These are phyloP conservation scores for Zoroaster sp. DNA, from an alignment of 53 echinoderm and acorn worm genomes.

Conservation along the genomic window DNA sequence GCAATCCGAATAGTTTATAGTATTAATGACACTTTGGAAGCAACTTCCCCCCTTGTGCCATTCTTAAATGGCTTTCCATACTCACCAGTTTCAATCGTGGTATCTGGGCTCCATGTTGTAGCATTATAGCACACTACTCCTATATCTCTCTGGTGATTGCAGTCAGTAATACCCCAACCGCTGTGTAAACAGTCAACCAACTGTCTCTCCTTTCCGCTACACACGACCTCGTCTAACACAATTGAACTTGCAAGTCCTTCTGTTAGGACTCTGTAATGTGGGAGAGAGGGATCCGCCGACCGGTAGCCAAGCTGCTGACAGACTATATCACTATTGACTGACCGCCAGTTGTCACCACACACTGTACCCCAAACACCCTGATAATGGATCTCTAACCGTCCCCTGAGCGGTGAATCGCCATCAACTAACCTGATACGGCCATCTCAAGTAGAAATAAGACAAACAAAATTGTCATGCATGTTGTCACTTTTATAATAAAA, in stretches of 20 bases:
- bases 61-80: no score
- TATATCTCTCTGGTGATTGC: not conserved
- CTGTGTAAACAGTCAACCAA: slow-evolving; percentile 41
- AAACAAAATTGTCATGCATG: not conserved
- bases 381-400: not conserved
- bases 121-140: not conserved
- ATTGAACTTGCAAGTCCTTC: not conserved
- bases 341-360: not conserved
- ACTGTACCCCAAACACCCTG: slow-evolving; percentile 31
- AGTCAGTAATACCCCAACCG: slow-evolving; percentile 25
- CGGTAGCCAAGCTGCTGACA: slow-evolving; percentile 11
- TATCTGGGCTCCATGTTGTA: not conserved
- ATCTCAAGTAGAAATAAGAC: not conserved
- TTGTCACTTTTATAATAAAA: no score
- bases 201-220: slow-evolving; percentile 31
- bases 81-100: no score
- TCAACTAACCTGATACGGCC: not conserved
- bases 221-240: slow-evolving; percentile 33
- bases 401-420: not conserved
- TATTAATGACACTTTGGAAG: not conserved
- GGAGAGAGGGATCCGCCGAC: not conserved
- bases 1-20: not conserved
- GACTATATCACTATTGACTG: not conserved
- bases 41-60: not conserved
- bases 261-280: not conserved